phyloP scores from a whole-genome alignment of 1,140 invertebrate species.

The Saccostrea cuccullata region DNA sequence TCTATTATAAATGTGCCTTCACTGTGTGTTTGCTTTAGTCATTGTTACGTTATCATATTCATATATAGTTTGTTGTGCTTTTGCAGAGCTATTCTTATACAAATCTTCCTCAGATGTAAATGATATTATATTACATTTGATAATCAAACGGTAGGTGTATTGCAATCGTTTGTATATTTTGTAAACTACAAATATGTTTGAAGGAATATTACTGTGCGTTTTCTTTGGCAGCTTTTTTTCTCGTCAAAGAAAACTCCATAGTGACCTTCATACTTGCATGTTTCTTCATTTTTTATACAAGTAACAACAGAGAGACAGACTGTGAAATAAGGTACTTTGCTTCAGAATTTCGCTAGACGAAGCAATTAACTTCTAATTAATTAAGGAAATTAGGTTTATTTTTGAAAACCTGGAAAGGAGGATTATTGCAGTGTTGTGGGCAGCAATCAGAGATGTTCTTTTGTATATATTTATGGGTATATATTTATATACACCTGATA shows the following conservation, averaged over 20 bases:
- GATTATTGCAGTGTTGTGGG: neutral
- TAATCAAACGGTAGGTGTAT: neutral
- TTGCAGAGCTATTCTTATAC: constrained; percentile 10
- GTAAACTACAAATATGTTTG: neutral
- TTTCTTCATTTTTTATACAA: too few relatives aligned
- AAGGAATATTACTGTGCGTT: neutral
- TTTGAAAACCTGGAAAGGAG: neutral
- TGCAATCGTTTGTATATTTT: neutral
- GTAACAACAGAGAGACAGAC: neutral
- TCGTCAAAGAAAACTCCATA: neutral
- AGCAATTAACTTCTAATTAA: neutral
- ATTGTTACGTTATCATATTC: neutral
- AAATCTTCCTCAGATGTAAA: neutral
- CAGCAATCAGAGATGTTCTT: neutral
- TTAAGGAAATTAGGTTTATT: neutral
- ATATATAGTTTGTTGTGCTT: neutral
- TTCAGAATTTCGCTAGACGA: neutral
- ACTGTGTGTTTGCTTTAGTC: neutral
- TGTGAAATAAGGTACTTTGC: neutral
- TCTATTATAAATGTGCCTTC: neutral
- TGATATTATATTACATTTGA: constrained; percentile 16
- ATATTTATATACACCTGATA: too few relatives aligned
- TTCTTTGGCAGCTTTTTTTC: constrained; percentile 2
- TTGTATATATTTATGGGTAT: too few relatives aligned
- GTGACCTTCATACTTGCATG: neutral